Base-by-base conservation (phyloP, 2,113 vertebrate genomes). In the Stegostoma tigrinum region DNA sequence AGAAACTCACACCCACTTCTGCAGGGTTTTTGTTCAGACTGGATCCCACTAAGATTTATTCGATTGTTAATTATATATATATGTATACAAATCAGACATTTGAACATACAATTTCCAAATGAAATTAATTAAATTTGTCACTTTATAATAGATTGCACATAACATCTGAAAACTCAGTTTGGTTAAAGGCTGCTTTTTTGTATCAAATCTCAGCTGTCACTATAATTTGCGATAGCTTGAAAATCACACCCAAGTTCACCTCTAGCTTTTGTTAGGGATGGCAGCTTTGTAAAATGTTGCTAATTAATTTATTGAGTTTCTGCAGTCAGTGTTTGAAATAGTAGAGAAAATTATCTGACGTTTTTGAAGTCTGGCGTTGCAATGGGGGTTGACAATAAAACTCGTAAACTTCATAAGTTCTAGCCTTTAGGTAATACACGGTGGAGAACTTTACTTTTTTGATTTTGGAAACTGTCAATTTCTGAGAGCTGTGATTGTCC, bases 401-500 rank as follows among this genome's bases (percentile, higher is more conserved):
- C 38, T 93, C n/a, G 21, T 19, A 66, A 34, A 93, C 89, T 93
- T 23, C 24, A 6, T 66, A 17, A 4, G 34, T 7, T 93, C n/a
- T 23, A 93, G 61, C 23, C 61, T 93, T 66, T 93, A n/a, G 89
- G n/a, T 67, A 8, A 21, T 93, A 34, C 17, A 0, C 38, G 23
- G 61, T 38, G 34, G 10, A 38, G 61, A 93, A 23, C 61, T 93
- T 38, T 55, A 66, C 89, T 17, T 66, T 93, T 66, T 34, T 66
- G 48, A 66, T 93, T 91, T 93, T 93, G 89, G 34, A 91, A 91
- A n/a, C 52, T 42, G 42, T 83, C 80, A 83, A 42, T 83, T 61
- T 34, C 52, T n/a, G 30, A 30, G 17, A n/a, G 61, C 61, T 66
- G 0, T 67, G 3, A 91, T 66, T 91, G 89, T 93, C 89, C 66